phyloP scores from a whole-genome alignment of 2,113 vertebrate genomes.

The Heterotis niloticus region DNA sequence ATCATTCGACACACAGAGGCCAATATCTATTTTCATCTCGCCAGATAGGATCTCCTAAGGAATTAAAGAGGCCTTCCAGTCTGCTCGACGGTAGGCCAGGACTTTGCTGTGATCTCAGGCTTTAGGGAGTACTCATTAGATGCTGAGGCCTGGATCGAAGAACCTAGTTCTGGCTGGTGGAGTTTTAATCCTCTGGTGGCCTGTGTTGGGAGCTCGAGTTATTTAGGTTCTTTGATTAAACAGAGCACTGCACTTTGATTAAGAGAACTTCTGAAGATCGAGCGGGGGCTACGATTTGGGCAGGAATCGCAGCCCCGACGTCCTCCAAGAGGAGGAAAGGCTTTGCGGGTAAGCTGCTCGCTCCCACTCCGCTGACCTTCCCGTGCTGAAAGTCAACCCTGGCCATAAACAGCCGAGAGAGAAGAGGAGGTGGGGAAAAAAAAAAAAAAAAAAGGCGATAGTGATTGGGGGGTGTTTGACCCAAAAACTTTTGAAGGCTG shows the following conservation, averaged over 20 bases:
- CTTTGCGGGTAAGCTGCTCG: slow-evolving; percentile 62
- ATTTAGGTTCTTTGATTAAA: slow-evolving; percentile 99
- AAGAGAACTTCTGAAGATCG: slow-evolving; percentile 88
- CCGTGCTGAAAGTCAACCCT: slow-evolving; percentile 38
- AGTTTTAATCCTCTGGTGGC: slow-evolving; percentile 98
- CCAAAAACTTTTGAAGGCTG: slow-evolving; percentile 42
- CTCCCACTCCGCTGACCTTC: slow-evolving; percentile 67
- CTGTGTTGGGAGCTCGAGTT: slow-evolving; percentile 88
- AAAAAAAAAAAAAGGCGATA: too few species aligned
- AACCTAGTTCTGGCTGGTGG: slow-evolving; percentile 87
- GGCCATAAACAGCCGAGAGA: slow-evolving; percentile 14
- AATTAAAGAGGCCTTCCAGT: slow-evolving; percentile 88
- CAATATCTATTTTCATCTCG: slow-evolving; percentile 98
- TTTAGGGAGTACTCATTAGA: slow-evolving; percentile 97
- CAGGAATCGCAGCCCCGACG: slow-evolving; percentile 71
- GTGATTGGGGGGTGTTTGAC: slow-evolving; percentile 14
- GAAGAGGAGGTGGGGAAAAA: slow-evolving; percentile 5
- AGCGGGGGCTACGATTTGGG: slow-evolving; percentile 68
- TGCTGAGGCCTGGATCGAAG: slow-evolving; percentile 83
- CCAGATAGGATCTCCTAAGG: slow-evolving; percentile 95
- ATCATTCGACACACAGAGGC: slow-evolving; percentile 86
- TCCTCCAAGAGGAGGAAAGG: slow-evolving; percentile 63
- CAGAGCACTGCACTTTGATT: slow-evolving; percentile 89
- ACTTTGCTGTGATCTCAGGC: slow-evolving; percentile 88
- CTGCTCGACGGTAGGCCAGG: slow-evolving; percentile 70